phyloP scores from a whole-genome alignment of 2,888 invertebrate species.

The Cheilosia scutellata region DNA sequence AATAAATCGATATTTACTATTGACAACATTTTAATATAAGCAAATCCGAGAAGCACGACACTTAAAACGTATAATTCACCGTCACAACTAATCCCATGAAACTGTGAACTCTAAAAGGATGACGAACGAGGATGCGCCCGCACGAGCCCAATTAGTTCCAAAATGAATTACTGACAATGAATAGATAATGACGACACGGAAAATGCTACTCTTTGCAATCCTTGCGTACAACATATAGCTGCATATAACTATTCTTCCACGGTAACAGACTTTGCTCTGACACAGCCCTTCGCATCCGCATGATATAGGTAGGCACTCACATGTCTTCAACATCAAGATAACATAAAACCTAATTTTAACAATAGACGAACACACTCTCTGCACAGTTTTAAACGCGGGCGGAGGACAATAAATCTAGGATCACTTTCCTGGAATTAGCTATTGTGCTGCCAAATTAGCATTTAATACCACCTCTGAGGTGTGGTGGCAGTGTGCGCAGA shows the following conservation, averaged over 20 bases:
- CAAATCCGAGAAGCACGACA: slow-evolving; percentile 60
- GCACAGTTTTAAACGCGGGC: slow-evolving; percentile 59
- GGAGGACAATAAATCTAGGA: slow-evolving; percentile 72
- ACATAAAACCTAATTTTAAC: slow-evolving; percentile 62
- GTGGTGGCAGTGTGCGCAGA: slow-evolving; percentile 53
- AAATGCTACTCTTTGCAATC: slow-evolving; percentile 18
- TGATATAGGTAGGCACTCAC: slow-evolving; percentile 6
- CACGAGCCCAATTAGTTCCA: slow-evolving; percentile 65
- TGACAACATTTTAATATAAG: slow-evolving; percentile 19
- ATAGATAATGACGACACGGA: slow-evolving; percentile 58
- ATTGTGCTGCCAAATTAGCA: slow-evolving; percentile 74
- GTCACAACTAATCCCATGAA: slow-evolving; percentile 62
- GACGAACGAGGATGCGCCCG: slow-evolving; percentile 20
- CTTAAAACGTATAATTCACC: slow-evolving; percentile 61
- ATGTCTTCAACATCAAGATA: slow-evolving; percentile 59
- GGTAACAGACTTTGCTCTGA: too few species aligned
- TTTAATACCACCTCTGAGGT: slow-evolving; percentile 74
- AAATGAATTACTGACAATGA: slow-evolving; percentile 61
- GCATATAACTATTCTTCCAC: not conserved
- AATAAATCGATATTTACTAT: not conserved
- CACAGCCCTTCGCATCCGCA: slow-evolving; percentile 7
- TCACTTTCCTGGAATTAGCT: slow-evolving; percentile 69
- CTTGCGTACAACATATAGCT: slow-evolving; percentile 3
- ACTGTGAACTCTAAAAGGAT: slow-evolving; percentile 59
- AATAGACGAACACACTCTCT: slow-evolving; percentile 55